Conservation (phyloP, 2,797 vertebrate species). For the Phoxinus dragarum region DNA sequence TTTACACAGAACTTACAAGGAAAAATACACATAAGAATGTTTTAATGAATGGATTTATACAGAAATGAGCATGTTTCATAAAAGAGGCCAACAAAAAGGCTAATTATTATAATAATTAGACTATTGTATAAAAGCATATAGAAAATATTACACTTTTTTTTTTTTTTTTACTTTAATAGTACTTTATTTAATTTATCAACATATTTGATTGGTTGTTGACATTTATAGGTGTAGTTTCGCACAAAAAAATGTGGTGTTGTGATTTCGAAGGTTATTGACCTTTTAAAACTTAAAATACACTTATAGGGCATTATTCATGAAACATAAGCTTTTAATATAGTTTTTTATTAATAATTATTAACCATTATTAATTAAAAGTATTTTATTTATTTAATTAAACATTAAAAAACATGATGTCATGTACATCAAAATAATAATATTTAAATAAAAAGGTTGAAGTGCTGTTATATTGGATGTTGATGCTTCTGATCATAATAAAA, state of each 20-base stretch:
- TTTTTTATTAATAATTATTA: not conserved
- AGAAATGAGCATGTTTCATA: not conserved
- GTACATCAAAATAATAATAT: not conserved
- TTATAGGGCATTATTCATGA: not conserved
- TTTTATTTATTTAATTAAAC: not conserved
- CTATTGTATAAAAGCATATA: not conserved
- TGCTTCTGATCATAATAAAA: not conserved
- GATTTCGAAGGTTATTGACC: not conserved
- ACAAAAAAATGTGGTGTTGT: no score
- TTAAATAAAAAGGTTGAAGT: not conserved
- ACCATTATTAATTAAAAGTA: not conserved
- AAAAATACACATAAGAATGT: not conserved
- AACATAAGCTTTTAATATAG: not conserved
- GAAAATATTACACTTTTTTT: no score
- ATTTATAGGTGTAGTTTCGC: not conserved
- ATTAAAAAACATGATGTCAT: not conserved
- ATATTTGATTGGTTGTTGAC: not conserved
- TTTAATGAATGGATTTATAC: not conserved
- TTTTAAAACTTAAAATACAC: not conserved
- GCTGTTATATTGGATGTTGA: not conserved
- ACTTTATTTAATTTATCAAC: not conserved
- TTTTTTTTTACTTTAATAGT: no score
- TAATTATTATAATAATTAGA: not conserved
- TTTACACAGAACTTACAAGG: not conserved
- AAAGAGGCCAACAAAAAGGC: not conserved